Evolutionary conservation across 92 coral and sea anemone species (phyloP), one percentile per base, ranked within the genome.

Genomic region (Palythoa heliodiscus): DNA sequence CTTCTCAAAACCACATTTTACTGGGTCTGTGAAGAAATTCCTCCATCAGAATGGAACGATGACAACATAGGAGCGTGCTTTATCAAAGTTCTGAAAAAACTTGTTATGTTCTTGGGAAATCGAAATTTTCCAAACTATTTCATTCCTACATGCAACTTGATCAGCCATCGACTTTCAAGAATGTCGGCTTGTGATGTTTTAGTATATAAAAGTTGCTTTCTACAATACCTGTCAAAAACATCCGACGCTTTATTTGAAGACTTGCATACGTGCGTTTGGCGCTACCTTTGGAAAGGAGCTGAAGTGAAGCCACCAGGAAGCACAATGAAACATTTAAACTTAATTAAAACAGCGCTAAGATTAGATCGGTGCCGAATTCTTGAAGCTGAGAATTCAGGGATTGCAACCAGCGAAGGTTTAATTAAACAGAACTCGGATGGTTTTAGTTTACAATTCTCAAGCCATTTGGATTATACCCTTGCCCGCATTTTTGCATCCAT

Each of bases 1-100:
- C 11, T 14, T 61, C 29, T 78, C 22, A 61, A 78, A 37, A 78
- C 83, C 3, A 61, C 57, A 11, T 78, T 78, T 61, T 78, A 57
- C 55, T 78, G 83, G 83, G 83, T 61, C 22, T 78, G 83, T 60
- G 83, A 78, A 78, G 83, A 58, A 58, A 40, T 78, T 61, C 71
- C 83, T 37, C 11, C 1, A 6, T 58, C 71, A 39, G 55, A 78
- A 78, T 78, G 83, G 83, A 78, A 37, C n/a, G 83, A 78, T 60
- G 83, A 78, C 39, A 78, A 43, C 58, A 17, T 78, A 15, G 83
- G 83, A 57, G 70, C 13, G 5, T 61, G 71, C 37, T 78, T 78
- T 24, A 78, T 78, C 52, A 7, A 38, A 9, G 83, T 78, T 61
- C 37, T 78, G 55, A 14, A 61, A 12, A 58, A 78, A 14, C 29